Percentiles rank a stretch among this genome's conserved stretches.
phyloP scores from a whole-genome alignment of 2,888 invertebrate species.

The Hedychridium roseum region DNA sequence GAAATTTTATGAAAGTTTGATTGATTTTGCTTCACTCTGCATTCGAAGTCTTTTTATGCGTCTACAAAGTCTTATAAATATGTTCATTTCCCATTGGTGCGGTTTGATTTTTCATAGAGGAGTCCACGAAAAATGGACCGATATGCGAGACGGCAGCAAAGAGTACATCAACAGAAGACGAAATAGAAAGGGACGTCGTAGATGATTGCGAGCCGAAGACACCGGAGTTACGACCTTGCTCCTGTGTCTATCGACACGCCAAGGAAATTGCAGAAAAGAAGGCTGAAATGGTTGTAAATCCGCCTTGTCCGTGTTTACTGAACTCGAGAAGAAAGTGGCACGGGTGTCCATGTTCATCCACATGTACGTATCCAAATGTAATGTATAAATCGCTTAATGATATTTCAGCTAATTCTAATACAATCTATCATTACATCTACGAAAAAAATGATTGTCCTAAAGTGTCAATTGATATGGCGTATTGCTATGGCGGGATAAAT shows the following conservation, averaged over 20 bases:
- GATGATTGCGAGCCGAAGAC: constrained; percentile 25
- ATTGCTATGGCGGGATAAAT: too few species aligned
- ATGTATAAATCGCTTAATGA: too few species aligned
- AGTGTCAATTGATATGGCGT: too few species aligned
- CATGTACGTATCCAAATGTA: constrained; percentile 38
- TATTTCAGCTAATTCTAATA: too few species aligned
- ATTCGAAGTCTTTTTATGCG: too few species aligned
- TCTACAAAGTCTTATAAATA: neutral
- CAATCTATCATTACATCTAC: too few species aligned
- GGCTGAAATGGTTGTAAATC: constrained; percentile 43
- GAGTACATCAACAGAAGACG: constrained; percentile 8
- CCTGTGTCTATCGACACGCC: constrained; percentile 51
- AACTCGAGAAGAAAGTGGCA: constrained; percentile 48
- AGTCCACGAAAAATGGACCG: constrained; percentile 13
- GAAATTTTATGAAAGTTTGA: too few species aligned
- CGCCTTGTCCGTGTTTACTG: constrained; percentile 54
- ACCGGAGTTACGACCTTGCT: constrained; percentile 42
- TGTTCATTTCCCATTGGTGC: neutral
- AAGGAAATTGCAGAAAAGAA: constrained; percentile 47
- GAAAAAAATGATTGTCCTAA: too few species aligned
- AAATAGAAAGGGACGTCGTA: constrained; percentile 17
- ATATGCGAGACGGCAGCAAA: too few species aligned
- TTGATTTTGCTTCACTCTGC: too few species aligned
- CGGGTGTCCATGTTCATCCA: constrained; percentile 48
- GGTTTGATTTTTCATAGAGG: constrained; percentile 16